phyloP scores from a whole-genome alignment of 2,797 vertebrate genomes.

The Trichosurus vulpecula region DNA sequence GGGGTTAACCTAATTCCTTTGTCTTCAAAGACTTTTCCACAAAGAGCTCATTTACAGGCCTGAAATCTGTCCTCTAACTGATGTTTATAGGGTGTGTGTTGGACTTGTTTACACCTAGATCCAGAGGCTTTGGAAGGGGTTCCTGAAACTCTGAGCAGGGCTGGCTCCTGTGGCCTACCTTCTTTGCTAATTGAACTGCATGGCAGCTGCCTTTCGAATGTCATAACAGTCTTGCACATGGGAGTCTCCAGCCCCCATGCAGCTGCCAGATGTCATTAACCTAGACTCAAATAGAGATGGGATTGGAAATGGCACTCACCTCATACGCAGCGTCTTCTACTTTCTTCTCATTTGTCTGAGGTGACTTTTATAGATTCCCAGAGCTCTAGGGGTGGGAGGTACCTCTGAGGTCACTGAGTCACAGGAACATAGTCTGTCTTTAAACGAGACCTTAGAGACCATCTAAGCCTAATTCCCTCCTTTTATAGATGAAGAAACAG shows the following conservation, averaged over 20 bases:
- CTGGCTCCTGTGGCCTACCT: neutral
- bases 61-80: conserved; percentile 62
- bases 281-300: conserved; percentile 35
- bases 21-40: conserved; percentile 50
- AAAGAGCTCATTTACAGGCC: conserved; percentile 40
- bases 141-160: neutral
- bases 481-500: neutral
- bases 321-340: neutral
- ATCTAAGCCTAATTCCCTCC: neutral
- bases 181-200: neutral
- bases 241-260: neutral
- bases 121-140: conserved; percentile 54
- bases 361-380: neutral
- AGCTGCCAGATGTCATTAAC: neutral
- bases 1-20: conserved; percentile 45
- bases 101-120: conserved; percentile 50
- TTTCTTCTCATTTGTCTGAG: neutral
- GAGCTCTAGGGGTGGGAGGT: neutral
- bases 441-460: neutral
- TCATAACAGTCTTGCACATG: neutral
- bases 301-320: conserved; percentile 53
- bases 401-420: neutral
- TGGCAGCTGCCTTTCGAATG: neutral
- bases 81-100: conserved; percentile 51
- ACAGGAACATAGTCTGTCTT: neutral